Conservation (phyloP, 1,140 invertebrate genomes). For the Pentalonia nigronervosa region DNA sequence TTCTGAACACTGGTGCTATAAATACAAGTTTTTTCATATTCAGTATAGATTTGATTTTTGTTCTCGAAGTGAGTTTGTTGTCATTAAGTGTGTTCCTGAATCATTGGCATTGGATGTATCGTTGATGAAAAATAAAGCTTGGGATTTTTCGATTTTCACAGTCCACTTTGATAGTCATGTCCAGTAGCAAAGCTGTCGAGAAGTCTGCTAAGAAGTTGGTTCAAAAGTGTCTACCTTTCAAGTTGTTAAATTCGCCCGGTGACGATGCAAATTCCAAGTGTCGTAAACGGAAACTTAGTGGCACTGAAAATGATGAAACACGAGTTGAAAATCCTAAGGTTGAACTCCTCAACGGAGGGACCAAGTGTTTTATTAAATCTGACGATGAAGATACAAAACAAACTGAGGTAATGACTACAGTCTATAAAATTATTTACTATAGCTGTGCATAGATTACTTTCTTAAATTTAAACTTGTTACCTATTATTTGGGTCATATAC, state of each 20-base stretch:
- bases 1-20: background rate
- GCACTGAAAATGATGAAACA: background rate
- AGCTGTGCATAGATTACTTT: background rate
- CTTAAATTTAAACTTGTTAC: background rate
- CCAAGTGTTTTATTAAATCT: slow-evolving; percentile 50
- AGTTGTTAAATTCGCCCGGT: slow-evolving; percentile 17
- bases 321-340: slow-evolving; percentile 33
- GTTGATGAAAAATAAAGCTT: background rate
- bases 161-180: background rate
- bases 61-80: background rate
- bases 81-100: background rate
- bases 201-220: slow-evolving; percentile 32
- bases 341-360: slow-evolving; percentile 41
- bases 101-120: background rate
- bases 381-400: background rate
- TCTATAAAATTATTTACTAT: background rate
- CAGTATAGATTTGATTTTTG: background rate
- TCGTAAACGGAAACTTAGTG: slow-evolving; percentile 49
- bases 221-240: slow-evolving; percentile 35
- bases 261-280: slow-evolving; percentile 17
- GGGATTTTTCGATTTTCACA: background rate
- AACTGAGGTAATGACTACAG: background rate
- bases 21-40: background rate
- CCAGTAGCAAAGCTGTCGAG: background rate
- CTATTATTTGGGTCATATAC: background rate